Conservation (phyloP, 1,140 invertebrate species). For the Potamilus streckersoni region DNA sequence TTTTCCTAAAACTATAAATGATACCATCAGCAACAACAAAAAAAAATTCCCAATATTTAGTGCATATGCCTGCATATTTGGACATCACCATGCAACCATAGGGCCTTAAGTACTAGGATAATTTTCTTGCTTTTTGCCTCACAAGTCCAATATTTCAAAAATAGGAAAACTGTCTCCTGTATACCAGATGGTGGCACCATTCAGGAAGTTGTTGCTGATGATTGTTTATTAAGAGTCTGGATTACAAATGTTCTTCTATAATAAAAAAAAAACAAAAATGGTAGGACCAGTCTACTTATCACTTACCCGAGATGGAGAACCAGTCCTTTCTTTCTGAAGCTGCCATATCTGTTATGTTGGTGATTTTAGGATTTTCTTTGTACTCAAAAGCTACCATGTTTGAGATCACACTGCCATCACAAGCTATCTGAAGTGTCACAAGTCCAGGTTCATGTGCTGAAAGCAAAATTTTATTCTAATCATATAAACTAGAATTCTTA, state of each 20-base stretch:
- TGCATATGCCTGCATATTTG: too few species aligned
- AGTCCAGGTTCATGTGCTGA: slow-evolving; percentile 88
- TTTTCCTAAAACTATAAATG: too few species aligned
- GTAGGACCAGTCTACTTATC: neutral
- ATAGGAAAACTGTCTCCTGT: slow-evolving; percentile 73
- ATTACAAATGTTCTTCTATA: neutral
- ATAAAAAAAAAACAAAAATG: neutral
- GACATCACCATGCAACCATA: too few species aligned
- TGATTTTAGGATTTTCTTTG: slow-evolving; percentile 67
- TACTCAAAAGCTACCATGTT: slow-evolving; percentile 95
- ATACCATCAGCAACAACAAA: too few species aligned
- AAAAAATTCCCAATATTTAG: too few species aligned
- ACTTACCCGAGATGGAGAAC: slow-evolving; percentile 41
- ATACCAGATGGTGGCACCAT: neutral
- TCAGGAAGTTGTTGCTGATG: neutral
- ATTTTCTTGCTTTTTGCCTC: too few species aligned
- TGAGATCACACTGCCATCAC: slow-evolving; percentile 90
- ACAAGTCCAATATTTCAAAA: too few species aligned
- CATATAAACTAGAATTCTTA: neutral
- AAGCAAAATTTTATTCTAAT: slow-evolving; percentile 51
- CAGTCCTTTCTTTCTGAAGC: slow-evolving; percentile 24
- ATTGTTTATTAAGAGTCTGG: neutral
- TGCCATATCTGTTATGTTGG: neutral
- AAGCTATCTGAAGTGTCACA: slow-evolving; percentile 90
- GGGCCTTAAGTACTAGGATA: too few species aligned